Base-by-base conservation (phyloP, 2,113 vertebrate genomes). In the Pelecanoides urinatrix region DNA sequence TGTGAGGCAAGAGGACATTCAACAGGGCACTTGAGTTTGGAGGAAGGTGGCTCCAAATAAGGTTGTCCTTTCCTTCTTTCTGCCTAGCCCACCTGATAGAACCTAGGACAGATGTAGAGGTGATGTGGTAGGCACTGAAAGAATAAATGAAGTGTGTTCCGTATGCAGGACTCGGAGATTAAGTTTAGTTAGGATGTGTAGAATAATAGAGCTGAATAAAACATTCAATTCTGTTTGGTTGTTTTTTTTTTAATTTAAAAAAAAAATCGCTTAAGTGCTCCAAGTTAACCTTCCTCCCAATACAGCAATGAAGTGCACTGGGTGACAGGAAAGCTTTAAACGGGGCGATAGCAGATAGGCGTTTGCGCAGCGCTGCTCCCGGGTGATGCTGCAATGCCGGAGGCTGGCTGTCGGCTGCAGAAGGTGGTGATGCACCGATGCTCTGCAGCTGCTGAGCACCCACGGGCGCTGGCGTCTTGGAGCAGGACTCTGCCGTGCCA, bases 271-370 rank as follows among this genome's bases (percentile, higher is more conserved):
- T 58, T 3, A 59, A 84, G 34, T 52, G 38, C 5, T 56, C 42
- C 0, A 2, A 56, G 42, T 26, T 58, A 42, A 25, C 26, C 22
- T 74, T 86, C 20, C 7, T 85, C n/a, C n/a, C 19, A 20, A 6
- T 32, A 11, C 13, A 74, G 40, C 12, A 27, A 9, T 15, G n/a
- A 47, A 32, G 47, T 32, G 61, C 38, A 40, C 29, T 6, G 29
- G 12, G 16, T 38, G 58, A 50, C 13, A 2, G 6, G 5, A 49
- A 34, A 38, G 16, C 55, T 68, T 61, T 53, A 66, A 38, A 66
- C 10, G 8, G 4, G 13, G 21, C 1, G 9, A 65, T 9, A 49
- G n/a, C 30, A 63, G 38, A 20, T 16, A 23, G 0, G 0, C 20
- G 22, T 25, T 55, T 40, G 62, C 0, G 0, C 32, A 5, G 47